Evolutionary conservation across 2,888 invertebrate genomes (phyloP).

Genomic region (Eupsilia transversa): DNA sequence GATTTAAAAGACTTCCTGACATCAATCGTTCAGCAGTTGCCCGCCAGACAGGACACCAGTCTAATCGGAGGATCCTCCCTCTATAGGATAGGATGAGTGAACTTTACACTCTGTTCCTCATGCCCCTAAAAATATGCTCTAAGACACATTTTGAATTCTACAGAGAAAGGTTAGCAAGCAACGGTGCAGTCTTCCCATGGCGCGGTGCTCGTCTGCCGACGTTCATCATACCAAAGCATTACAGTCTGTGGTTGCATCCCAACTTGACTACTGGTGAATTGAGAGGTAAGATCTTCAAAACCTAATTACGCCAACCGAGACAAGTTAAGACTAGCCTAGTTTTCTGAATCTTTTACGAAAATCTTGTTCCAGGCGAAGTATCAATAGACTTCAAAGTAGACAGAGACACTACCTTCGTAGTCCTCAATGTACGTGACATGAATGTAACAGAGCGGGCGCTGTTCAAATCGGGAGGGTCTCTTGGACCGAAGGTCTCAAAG

Average conservation of each 20-base stretch:
- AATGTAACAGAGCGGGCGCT: constrained; percentile 95
- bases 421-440: constrained; percentile 96
- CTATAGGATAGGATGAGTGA: no score
- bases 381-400: constrained; percentile 96
- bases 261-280: constrained; percentile 97
- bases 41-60: no score
- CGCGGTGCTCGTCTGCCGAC: constrained; percentile 92
- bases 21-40: no score
- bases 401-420: constrained; percentile 95
- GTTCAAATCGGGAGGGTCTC: constrained; percentile 87
- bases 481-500: constrained; percentile 93
- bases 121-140: no score
- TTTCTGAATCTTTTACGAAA: no score
- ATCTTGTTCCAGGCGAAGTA: constrained; percentile 92
- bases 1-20: no score
- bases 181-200: constrained; percentile 87
- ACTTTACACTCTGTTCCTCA: no score
- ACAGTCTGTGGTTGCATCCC: constrained; percentile 97
- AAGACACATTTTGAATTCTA: neutral
- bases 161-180: constrained; percentile 85
- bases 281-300: constrained; percentile 91
- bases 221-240: constrained; percentile 95
- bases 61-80: no score
- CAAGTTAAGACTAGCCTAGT: no score
- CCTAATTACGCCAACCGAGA: no score